Conservation (phyloP, 2,113 vertebrate genomes). For the Collichthys lucidus region DNA sequence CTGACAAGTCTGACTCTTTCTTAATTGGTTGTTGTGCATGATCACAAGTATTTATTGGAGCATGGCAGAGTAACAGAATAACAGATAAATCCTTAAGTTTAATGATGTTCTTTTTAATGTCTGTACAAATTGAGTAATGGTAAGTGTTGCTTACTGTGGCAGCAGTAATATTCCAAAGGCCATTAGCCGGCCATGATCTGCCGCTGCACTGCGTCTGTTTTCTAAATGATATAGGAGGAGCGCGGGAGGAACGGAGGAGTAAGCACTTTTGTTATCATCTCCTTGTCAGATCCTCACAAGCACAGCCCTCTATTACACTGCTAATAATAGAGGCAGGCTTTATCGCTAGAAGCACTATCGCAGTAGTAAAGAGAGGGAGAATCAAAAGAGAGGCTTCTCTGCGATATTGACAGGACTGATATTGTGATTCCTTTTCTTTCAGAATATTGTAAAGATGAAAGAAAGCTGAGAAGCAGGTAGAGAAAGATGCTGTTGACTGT, state of each 20-base stretch:
- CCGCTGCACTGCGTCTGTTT: constrained; percentile 67
- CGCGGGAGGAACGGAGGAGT: constrained; percentile 63
- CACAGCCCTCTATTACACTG: constrained; percentile 70
- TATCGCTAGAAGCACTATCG: constrained; percentile 63
- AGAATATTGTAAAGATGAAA: constrained; percentile 40
- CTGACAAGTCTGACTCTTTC: constrained; percentile 28
- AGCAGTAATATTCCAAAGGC: constrained; percentile 67
- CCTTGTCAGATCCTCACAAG: constrained; percentile 73
- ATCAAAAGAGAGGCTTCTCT: constrained; percentile 51
- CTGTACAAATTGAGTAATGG: constrained; percentile 68
- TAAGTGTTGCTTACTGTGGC: constrained; percentile 66
- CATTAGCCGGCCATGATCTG: constrained; percentile 70
- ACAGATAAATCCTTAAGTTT: constrained; percentile 52
- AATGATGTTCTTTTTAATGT: constrained; percentile 63
- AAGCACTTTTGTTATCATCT: constrained; percentile 79
- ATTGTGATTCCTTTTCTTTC: constrained; percentile 30
- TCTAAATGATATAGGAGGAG: constrained; percentile 76
- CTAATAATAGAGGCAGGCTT: constrained; percentile 75
- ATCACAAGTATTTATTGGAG: constrained; percentile 49
- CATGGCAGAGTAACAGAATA: constrained; percentile 9
- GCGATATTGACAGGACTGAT: constrained; percentile 60
- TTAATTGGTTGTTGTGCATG: constrained; percentile 35
- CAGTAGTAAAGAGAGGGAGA: constrained; percentile 39
- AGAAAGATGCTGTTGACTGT: constrained; percentile 41
- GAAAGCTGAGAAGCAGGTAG: constrained; percentile 28